A percentile compares a stretch with the other conserved stretches of the same genome.
Evolutionary conservation across 2,888 invertebrate genomes (phyloP).

Genomic region (Bombyx huttoni): DNA sequence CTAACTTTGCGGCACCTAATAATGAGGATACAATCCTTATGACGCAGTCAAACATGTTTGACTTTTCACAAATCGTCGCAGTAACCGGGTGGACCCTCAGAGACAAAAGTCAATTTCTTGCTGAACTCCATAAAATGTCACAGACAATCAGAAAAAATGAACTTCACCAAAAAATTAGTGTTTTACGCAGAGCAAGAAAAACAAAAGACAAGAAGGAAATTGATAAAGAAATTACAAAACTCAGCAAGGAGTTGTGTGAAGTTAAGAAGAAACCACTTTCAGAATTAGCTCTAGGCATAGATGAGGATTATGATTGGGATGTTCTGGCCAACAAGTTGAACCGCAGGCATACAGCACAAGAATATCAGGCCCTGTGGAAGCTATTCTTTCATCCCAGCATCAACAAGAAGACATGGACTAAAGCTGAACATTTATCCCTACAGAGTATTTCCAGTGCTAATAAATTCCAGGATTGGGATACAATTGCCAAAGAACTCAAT

Average conservation of each 20-base stretch:
- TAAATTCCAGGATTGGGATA: conserved; percentile 76
- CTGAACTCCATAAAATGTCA: conserved; percentile 53
- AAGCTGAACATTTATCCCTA: conserved; percentile 30
- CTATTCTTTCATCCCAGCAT: conserved; percentile 78
- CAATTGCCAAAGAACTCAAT: conserved; percentile 70
- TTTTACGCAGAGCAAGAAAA: conserved; percentile 17
- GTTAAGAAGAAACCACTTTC: conserved; percentile 25
- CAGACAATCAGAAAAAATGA: conserved; percentile 22
- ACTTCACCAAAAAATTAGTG: conserved; percentile 22
- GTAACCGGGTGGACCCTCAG: conserved; percentile 68
- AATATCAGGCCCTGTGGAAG: conserved; percentile 81
- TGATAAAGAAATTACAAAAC: conserved; percentile 15
- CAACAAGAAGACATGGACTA: conserved; percentile 59
- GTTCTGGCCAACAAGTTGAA: conserved; percentile 56
- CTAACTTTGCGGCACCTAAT: conserved; percentile 62
- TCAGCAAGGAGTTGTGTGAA: conserved; percentile 22
- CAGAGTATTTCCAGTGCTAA: conserved; percentile 32
- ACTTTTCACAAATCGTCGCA: conserved; percentile 54
- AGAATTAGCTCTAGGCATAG: conserved; percentile 37
- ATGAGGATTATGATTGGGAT: conserved; percentile 73
- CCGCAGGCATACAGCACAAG: conserved; percentile 72
- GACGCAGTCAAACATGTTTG: conserved; percentile 40
- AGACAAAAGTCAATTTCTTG: conserved; percentile 70
- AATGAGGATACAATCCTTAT: conserved; percentile 73
- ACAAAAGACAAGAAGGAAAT: conserved; percentile 6